A percentile compares a stretch with the other conserved stretches of the same genome.
Conservation (phyloP, 37 sponge, comb jelly and placozoan species). For the Cladorhizidae sp. region DNA sequence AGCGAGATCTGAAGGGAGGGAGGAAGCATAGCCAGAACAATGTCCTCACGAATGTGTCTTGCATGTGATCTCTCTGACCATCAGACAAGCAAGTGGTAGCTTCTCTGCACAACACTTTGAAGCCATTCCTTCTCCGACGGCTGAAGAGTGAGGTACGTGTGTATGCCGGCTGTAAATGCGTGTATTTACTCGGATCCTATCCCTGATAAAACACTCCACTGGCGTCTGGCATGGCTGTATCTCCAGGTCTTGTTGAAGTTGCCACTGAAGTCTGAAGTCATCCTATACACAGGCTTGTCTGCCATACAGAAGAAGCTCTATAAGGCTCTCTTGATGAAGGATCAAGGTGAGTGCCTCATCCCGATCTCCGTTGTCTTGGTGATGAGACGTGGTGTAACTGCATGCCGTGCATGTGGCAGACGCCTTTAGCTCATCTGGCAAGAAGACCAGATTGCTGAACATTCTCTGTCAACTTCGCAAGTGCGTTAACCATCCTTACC, state of each 20-base stretch:
- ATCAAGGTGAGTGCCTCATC: constrained; percentile 36
- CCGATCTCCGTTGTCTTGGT: background rate
- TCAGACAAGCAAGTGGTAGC: constrained; percentile 44
- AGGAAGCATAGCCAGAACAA: no score
- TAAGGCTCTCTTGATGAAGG: constrained; percentile 77
- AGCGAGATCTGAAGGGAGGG: background rate
- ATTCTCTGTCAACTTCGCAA: constrained; percentile 85
- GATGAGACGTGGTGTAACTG: background rate
- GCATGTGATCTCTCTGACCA: background rate
- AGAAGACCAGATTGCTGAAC: constrained; percentile 81
- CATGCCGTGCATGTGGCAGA: constrained; percentile 5
- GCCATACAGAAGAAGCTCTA: constrained; percentile 83
- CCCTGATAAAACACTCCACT: background rate
- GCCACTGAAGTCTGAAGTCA: constrained; percentile 68
- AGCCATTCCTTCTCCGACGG: constrained; percentile 74
- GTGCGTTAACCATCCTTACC: constrained; percentile 94
- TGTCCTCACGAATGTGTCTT: background rate
- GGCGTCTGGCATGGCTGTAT: background rate
- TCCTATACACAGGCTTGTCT: constrained; percentile 76
- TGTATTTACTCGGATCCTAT: no score
- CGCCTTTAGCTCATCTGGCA: constrained; percentile 67
- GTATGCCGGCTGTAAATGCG: no score
- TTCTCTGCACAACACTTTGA: constrained; percentile 53
- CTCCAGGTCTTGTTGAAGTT: constrained; percentile 64
- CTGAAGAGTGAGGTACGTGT: constrained; percentile 56